phyloP scores from a whole-genome alignment of 2,888 invertebrate genomes.

The Aphidoletes aphidimyza region DNA sequence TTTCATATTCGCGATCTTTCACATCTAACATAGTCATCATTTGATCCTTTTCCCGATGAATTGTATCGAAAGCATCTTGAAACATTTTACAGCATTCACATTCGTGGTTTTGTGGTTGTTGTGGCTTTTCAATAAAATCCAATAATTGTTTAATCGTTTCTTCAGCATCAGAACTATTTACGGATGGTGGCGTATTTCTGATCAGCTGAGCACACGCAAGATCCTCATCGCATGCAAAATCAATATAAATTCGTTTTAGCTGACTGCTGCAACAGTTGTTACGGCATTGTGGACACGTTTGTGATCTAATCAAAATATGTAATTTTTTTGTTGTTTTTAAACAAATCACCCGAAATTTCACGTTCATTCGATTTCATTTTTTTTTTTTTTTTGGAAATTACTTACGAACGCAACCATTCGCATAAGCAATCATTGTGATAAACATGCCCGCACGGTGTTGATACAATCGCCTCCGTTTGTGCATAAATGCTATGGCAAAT shows the following conservation, averaged over 20 bases:
- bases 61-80: not conserved
- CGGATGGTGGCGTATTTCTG: not conserved
- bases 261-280: not conserved
- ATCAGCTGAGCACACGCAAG: not conserved
- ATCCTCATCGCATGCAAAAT: not conserved
- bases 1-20: not conserved
- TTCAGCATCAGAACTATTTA: not conserved
- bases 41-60: not conserved
- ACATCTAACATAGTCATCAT: not conserved
- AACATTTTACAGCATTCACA: not conserved
- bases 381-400: no score
- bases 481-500: not conserved
- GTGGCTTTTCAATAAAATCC: not conserved
- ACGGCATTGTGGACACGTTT: constrained; percentile 7
- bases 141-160: not conserved
- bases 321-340: no score
- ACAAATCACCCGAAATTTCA: no score
- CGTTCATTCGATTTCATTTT: no score
- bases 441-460: not conserved
- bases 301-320: not conserved
- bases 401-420: not conserved
- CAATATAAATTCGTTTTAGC: not conserved
- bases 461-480: not conserved
- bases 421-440: not conserved
- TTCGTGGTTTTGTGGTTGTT: not conserved